Percentiles rank a stretch among this genome's conserved stretches.
These are phyloP conservation scores for Lagopus muta DNA, from an alignment of 2,113 vertebrate genomes.

Conservation along the genomic window DNA sequence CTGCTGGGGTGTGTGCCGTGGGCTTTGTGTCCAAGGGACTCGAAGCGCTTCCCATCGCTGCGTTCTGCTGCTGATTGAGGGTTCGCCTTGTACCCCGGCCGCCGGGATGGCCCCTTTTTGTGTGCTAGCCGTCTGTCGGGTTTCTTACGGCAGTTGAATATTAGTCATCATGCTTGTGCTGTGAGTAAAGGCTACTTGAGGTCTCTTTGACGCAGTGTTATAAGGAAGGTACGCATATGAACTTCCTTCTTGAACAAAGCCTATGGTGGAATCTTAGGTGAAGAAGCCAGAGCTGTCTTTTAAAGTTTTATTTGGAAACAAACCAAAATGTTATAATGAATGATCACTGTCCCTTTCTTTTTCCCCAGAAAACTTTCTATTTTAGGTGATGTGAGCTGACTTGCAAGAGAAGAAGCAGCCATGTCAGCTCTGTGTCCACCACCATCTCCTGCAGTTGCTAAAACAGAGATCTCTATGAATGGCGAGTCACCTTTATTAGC, in stretches of 20 bases:
- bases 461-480: conserved; percentile 89
- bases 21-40: rapidly evolving
- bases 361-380: background rate
- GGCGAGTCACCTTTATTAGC: conserved; percentile 94
- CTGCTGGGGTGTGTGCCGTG: background rate
- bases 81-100: background rate
- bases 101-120: rapidly evolving
- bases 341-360: background rate
- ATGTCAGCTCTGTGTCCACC: conserved; percentile 95
- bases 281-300: background rate
- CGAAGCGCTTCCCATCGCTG: rapidly evolving
- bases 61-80: rapidly evolving
- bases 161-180: background rate
- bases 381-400: conserved; percentile 51
- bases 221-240: rapidly evolving
- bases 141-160: background rate
- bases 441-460: conserved; percentile 95
- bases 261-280: rapidly evolving
- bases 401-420: background rate
- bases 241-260: background rate
- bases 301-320: background rate
- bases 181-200: background rate
- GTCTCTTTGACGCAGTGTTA: background rate
- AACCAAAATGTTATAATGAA: background rate
- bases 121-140: rapidly evolving